Evolutionary conservation across 35 echinoderm and acorn worm species (phyloP).

Genomic region (Eucidaris tribuloides): DNA sequence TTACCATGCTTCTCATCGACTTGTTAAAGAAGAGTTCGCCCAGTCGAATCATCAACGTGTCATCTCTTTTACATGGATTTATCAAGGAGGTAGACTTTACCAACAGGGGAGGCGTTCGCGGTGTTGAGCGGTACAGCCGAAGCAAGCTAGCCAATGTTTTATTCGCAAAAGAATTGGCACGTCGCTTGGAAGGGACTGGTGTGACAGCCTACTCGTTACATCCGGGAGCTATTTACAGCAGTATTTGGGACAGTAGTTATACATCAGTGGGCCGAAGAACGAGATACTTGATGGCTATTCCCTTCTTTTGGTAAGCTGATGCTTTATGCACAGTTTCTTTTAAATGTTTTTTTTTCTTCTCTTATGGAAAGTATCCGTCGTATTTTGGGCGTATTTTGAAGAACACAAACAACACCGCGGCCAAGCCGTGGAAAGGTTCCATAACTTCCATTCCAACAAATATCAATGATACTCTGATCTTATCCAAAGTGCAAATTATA

Average conservation of each 20-base stretch:
- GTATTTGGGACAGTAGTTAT: conserved; percentile 12
- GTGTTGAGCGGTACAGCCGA: conserved; percentile 21
- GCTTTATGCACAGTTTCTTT: too few relatives aligned
- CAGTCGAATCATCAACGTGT: conserved; percentile 57
- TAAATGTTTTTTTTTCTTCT: too few relatives aligned
- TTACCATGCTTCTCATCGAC: conserved; percentile 48
- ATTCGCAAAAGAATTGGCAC: conserved; percentile 64
- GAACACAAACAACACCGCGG: too few relatives aligned
- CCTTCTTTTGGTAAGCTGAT: too few relatives aligned
- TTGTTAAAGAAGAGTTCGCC: conserved; percentile 37
- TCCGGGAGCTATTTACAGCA: conserved; percentile 28
- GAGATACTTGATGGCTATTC: too few relatives aligned
- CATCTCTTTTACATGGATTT: conserved; percentile 21
- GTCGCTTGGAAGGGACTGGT: conserved; percentile 49
- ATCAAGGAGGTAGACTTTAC: conserved; percentile 15
- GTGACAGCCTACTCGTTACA: conserved; percentile 63
- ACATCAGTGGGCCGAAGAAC: background rate
- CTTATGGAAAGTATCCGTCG: too few relatives aligned
- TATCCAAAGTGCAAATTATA: too few relatives aligned
- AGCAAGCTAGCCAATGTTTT: conserved; percentile 79
- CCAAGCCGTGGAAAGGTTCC: too few relatives aligned
- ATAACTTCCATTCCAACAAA: too few relatives aligned
- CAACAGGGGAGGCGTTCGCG: conserved; percentile 3
- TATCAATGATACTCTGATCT: too few relatives aligned
- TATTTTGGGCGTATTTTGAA: too few relatives aligned